Base-by-base conservation (phyloP, 1,140 invertebrate species). In the Stegodyphus mimosarum region DNA sequence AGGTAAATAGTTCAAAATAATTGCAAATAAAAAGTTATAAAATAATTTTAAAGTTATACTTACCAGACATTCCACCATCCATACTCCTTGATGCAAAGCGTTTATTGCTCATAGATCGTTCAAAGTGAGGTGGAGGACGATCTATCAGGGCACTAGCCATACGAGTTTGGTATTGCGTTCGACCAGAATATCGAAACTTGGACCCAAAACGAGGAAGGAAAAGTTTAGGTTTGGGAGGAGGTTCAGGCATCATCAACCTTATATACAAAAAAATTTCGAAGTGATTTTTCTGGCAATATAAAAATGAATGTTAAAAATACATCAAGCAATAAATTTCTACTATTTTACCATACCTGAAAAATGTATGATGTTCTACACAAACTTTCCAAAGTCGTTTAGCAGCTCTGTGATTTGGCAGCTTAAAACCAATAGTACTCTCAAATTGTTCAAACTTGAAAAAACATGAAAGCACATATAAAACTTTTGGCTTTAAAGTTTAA, bases 291-390 rank as follows among this genome's bases (percentile, higher is more conserved):
- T 33, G 3, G 33, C 3, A 33, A 33, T 33, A 33, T 33, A 33
- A 33, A n/a, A 33, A 33, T 33, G 33, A 33, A 33, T 33, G 33
- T 33, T 33, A 33, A 33, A 1, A 33, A 33, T 33, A 33, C 33
- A 33, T 33, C 33, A 33, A 3, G 1, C 1, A 33, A 33, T 33
- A 1, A 33, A 33, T 33, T 33, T 33, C 33, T 60, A 60, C 15
- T 60, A 2, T 60, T 17, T 7, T 10, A 13, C 18, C 48, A 71
- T 90, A 97, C 95, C 97, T 95, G 93, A 99, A 99, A 94, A 99
- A 99, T 70, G 98, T 98, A 90, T 99, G 99, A 92, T 99, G 98
- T 90, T 99, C 98, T 0, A 99, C 98, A 90, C 97, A 99, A n/a
- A 96, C 98, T 92, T 99, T 99, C 98, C 98, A 99, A 9, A 99